Conservation (phyloP, 2,888 invertebrate genomes). For the Zygaena filipendulae region DNA sequence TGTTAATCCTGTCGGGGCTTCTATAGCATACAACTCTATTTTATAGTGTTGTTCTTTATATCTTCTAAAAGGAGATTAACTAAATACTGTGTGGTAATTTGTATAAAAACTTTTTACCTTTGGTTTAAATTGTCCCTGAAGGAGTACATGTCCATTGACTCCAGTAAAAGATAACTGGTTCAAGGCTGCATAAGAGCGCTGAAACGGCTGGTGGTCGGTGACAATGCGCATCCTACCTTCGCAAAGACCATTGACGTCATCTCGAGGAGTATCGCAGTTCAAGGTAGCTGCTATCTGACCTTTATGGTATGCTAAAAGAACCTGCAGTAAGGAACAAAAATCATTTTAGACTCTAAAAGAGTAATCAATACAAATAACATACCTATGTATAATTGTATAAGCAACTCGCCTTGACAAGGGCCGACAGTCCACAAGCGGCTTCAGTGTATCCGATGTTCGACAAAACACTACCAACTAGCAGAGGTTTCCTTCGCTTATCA, state of each 20-base stretch:
- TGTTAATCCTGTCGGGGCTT: no score
- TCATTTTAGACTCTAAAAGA: no score
- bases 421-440: conserved; percentile 37
- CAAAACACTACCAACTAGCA: conserved; percentile 40
- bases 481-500: conserved; percentile 49
- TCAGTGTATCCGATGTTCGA: conserved; percentile 20
- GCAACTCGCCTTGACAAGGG: conserved; percentile 65
- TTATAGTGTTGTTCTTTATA: no score
- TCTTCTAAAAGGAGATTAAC: no score
- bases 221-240: no score
- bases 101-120: conserved; percentile 8
- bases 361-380: no score
- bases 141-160: conserved; percentile 4
- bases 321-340: no score
- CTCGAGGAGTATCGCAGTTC: no score
- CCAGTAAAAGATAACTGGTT: conserved; percentile 3
- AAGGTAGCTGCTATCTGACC: conserved; percentile 4
- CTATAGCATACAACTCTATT: neutral
- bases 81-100: no score
- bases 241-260: no score
- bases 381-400: no score
- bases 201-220: no score
- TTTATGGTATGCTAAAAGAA: conserved; percentile 2
- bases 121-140: conserved; percentile 3
- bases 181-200: conserved; percentile 5